Conservation (phyloP, 1,140 invertebrate species). For the Telenomus remus region DNA sequence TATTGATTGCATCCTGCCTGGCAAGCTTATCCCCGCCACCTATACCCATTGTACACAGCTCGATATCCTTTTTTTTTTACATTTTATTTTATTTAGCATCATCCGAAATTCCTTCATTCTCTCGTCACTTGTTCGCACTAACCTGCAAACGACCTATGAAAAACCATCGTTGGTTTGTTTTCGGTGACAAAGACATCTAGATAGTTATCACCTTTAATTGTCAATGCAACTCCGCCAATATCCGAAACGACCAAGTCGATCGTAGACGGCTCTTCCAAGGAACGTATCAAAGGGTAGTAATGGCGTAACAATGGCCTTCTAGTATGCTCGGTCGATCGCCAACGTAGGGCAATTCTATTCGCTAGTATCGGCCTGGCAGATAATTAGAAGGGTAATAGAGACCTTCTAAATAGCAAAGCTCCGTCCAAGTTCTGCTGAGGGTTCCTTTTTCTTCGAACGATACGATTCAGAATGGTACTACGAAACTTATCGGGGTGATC, state of each 20-base stretch:
- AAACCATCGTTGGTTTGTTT: not conserved
- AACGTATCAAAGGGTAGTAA: constrained; percentile 68
- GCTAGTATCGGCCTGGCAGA: constrained; percentile 61
- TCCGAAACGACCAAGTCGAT: constrained; percentile 5
- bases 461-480: constrained; percentile 39
- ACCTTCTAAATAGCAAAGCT: constrained; percentile 58
- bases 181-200: not conserved
- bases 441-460: constrained; percentile 23
- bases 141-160: constrained; percentile 1
- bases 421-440: constrained; percentile 38
- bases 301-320: constrained; percentile 73
- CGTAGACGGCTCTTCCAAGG: constrained; percentile 27
- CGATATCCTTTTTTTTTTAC: constrained; percentile 33
- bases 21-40: constrained; percentile 56
- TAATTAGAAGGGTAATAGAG: constrained; percentile 74
- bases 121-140: constrained; percentile 9
- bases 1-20: constrained; percentile 72
- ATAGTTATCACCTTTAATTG: constrained; percentile 12
- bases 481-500: constrained; percentile 59
- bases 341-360: constrained; percentile 67
- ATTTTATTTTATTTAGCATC: constrained; percentile 24
- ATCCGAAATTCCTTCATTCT: constrained; percentile 30
- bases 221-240: not conserved
- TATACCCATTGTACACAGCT: constrained; percentile 48
- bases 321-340: constrained; percentile 55